A percentile compares a stretch with the other conserved stretches of the same genome.
Evolutionary conservation across 2,888 invertebrate genomes (phyloP).

Genomic region (Nineta flava): DNA sequence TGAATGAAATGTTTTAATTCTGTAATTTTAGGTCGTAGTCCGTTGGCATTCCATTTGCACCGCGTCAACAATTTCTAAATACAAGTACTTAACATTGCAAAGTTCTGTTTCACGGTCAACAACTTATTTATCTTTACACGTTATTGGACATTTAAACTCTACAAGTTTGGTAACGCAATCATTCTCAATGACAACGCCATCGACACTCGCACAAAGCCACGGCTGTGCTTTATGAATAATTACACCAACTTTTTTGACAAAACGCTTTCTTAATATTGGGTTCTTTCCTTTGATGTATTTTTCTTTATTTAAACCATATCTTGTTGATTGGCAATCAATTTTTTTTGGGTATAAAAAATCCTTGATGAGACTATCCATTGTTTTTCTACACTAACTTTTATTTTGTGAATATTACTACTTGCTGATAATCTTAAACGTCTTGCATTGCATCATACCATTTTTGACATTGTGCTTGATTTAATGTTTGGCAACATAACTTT

Average conservation of each 20-base stretch:
- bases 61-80: not conserved
- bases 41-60: no score
- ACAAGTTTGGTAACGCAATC: slow-evolving; percentile 5
- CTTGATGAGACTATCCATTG: slow-evolving; percentile 5
- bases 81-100: slow-evolving; percentile 9
- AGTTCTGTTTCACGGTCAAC: slow-evolving; percentile 5
- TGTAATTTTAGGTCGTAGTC: no score
- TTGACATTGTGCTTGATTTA: slow-evolving; percentile 11
- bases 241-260: slow-evolving; percentile 8
- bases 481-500: slow-evolving; percentile 11
- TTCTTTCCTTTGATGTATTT: slow-evolving; percentile 4
- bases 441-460: slow-evolving; percentile 12
- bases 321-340: slow-evolving; percentile 7
- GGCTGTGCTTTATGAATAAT: slow-evolving; percentile 9
- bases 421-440: slow-evolving; percentile 12
- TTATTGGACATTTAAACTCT: slow-evolving; percentile 6
- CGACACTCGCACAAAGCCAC: slow-evolving; percentile 11
- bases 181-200: slow-evolving; percentile 13
- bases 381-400: slow-evolving; percentile 9
- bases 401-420: slow-evolving; percentile 12
- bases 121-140: slow-evolving; percentile 6
- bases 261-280: slow-evolving; percentile 5
- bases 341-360: slow-evolving; percentile 8
- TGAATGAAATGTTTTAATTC: no score
- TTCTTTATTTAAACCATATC: slow-evolving; percentile 8